phyloP scores from a whole-genome alignment of 2,113 vertebrate species.

The Synchiropus splendidus region DNA sequence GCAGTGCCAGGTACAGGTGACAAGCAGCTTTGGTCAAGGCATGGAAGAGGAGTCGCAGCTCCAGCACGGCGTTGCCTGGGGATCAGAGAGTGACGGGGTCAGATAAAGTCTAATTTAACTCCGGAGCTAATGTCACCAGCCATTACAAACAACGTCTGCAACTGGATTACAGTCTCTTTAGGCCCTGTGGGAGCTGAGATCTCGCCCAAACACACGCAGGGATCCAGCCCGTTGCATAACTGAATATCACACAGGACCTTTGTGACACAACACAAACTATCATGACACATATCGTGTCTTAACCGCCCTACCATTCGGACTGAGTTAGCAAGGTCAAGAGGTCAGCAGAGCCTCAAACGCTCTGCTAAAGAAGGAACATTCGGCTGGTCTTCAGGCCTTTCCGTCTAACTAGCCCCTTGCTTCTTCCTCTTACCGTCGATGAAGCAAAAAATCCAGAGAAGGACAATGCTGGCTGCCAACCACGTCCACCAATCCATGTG shows the following conservation, averaged over 20 bases:
- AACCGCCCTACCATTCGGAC: no score
- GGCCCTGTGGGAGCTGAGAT: background rate
- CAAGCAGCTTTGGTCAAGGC: slow-evolving; percentile 54
- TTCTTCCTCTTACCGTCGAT: slow-evolving; percentile 50
- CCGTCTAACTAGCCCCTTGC: no score
- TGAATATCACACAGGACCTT: no score
- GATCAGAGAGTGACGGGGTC: slow-evolving; percentile 43
- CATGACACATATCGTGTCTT: no score
- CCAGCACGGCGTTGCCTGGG: slow-evolving; percentile 56
- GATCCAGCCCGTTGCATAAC: no score
- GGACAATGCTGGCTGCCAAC: slow-evolving; percentile 39
- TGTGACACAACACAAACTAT: no score
- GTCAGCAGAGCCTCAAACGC: no score
- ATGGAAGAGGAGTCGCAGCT: slow-evolving; percentile 61
- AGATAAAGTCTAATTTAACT: slow-evolving; percentile 42
- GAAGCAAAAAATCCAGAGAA: slow-evolving; percentile 59
- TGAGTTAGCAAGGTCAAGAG: no score
- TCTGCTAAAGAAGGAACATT: no score
- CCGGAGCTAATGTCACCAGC: slow-evolving; percentile 42
- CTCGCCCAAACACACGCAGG: slow-evolving; percentile 16
- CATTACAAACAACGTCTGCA: slow-evolving; percentile 44
- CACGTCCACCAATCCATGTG: slow-evolving; percentile 59
- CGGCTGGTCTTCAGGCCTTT: no score
- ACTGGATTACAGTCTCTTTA: slow-evolving; percentile 43
- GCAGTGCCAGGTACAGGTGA: slow-evolving; percentile 61